A percentile compares a stretch with the other conserved stretches of the same genome.
Conservation (phyloP, 1,140 invertebrate species). For the Camponotus pennsylvanicus region DNA sequence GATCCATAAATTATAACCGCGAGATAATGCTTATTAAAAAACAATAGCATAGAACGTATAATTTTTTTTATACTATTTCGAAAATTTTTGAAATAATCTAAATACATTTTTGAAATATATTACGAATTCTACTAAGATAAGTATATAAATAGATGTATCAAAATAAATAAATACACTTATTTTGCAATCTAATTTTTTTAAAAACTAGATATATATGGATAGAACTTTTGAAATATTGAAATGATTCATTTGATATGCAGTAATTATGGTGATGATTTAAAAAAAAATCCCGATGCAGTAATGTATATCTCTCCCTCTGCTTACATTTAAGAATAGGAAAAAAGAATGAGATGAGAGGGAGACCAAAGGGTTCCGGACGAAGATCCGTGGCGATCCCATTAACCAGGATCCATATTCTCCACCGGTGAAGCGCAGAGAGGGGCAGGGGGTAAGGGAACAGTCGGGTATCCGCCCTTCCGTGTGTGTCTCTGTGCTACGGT, state of each 20-base stretch:
- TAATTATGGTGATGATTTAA: not conserved
- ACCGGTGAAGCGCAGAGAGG: not conserved
- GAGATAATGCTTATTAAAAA: not conserved
- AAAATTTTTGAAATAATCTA: not conserved
- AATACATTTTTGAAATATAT: not conserved
- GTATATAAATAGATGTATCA: not conserved
- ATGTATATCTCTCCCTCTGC: slow-evolving; percentile 4
- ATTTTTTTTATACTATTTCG: not conserved
- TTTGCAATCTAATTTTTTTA: not conserved
- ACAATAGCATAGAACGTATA: not conserved
- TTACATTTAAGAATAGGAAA: slow-evolving; percentile 40
- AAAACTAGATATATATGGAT: not conserved
- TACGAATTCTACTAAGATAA: not conserved
- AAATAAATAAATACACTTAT: not conserved
- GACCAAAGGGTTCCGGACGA: slow-evolving; percentile 48
- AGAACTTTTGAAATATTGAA: not conserved
- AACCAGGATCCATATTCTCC: slow-evolving; percentile 71
- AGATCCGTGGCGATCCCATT: slow-evolving; percentile 71
- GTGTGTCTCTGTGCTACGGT: slow-evolving; percentile 73
- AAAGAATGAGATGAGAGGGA: not conserved
- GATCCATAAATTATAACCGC: not conserved
- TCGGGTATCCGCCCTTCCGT: slow-evolving; percentile 73
- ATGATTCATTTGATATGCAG: not conserved
- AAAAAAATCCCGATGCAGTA: slow-evolving; percentile 1
- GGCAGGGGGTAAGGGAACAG: slow-evolving; percentile 28